Percentiles rank a stretch among this genome's conserved stretches.
These are phyloP conservation scores for Blomia tropicalis DNA, from an alignment of 2,888 invertebrate genomes.

Conservation along the genomic window DNA sequence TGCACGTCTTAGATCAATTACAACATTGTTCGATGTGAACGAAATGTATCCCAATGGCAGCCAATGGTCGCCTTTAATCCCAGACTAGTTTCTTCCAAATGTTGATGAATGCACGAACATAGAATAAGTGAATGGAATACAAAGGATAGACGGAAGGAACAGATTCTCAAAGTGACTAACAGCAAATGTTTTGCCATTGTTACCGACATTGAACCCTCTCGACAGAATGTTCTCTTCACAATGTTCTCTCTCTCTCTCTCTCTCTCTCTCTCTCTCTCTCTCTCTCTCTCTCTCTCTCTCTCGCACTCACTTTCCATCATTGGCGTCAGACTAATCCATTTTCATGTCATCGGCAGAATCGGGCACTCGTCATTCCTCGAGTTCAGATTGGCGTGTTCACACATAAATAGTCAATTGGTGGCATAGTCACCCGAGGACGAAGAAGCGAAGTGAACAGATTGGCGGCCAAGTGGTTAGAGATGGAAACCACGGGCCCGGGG, in stretches of 20 bases:
- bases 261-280: no score
- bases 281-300: no score
- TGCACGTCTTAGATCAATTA: background rate
- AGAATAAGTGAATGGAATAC: no score
- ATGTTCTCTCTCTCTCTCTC: no score
- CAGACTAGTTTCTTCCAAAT: no score
- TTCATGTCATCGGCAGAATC: conserved; percentile 5
- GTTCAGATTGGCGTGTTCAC: conserved; percentile 14
- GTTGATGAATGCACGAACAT: background rate
- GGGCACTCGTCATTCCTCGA: conserved; percentile 13
- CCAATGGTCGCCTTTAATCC: no score
- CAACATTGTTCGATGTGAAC: no score
- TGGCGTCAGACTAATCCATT: conserved; percentile 9
- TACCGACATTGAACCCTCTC: background rate
- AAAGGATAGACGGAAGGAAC: background rate
- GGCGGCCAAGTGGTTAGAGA: conserved; percentile 5
- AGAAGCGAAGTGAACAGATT: background rate
- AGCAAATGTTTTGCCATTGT: no score
- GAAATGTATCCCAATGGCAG: no score
- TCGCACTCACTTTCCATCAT: no score
- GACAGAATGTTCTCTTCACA: background rate
- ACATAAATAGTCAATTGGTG: background rate
- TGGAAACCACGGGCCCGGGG: conserved; percentile 2
- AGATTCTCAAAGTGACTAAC: background rate
- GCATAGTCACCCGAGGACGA: no score